Evolutionary conservation across 2,113 vertebrate genomes (phyloP), one percentile per base, ranked within the genome.

Genomic region (Passer domesticus): DNA sequence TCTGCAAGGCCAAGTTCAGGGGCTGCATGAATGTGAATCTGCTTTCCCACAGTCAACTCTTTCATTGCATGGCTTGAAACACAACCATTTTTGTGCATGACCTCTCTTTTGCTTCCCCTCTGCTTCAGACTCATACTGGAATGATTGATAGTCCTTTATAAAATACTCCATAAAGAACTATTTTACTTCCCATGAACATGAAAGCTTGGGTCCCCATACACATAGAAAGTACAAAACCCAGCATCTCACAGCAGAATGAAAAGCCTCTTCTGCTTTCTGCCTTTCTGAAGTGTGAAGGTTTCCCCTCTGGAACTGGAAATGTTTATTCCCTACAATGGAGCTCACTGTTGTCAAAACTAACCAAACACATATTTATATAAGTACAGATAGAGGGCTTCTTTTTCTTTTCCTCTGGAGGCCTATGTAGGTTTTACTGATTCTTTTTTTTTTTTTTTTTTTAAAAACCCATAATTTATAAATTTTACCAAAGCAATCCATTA

Each of bases 21-120:
- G 74, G 75, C 56, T 95, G 41, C 81, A 46, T 93, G 58, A 95
- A 84, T 94, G 46, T 67, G 37, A 55, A 60, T 35, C 67, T 87
- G 37, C 55, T 96, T 97, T 97, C 96, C 96, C 96, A 97, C 89
- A 95, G 93, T 44, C 85, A 47, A 87, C 87, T 78, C 95, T 78
- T 96, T 95, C 13, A 39, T 37, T 79, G 44, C 35, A 46, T 89
- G 81, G 52, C 70, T 92, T 94, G 60, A 95, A 92, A 82, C 89
- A 73, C 88, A 81, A 70, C 44, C 35, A 77, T 95, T 94, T 90
- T 80, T 96, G 83, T 83, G 55, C 19, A 31, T 81, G 94, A 81
- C 63, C 93, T 89, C 85, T 72, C 80, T 82, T 97, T 94, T 85
- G 77, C 76, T 93, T 64, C 79, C 58, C 79, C 72, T 96, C 82